Evolutionary conservation across 2,113 vertebrate genomes (phyloP).

Genomic region (Falco punctatus): DNA sequence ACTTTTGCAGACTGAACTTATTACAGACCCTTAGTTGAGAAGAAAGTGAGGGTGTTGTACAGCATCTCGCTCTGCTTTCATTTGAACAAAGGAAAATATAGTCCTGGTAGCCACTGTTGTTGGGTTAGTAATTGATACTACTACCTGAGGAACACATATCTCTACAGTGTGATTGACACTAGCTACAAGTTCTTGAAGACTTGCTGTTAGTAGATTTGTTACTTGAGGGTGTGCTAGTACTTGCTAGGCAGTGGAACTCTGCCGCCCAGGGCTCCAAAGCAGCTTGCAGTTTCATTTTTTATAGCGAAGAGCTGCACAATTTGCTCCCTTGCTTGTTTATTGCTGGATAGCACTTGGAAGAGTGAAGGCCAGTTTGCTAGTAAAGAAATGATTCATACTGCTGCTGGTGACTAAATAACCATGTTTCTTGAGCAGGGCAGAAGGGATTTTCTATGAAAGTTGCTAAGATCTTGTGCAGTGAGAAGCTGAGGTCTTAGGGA

Average conservation of each 20-base stretch:
- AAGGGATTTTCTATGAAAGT: background rate
- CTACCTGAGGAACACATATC: accelerated
- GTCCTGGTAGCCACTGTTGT: background rate
- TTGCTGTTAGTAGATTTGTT: background rate
- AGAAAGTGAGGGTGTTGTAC: background rate
- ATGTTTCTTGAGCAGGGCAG: background rate
- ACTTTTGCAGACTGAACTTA: background rate
- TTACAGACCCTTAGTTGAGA: background rate
- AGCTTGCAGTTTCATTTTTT: background rate
- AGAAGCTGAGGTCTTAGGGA: background rate
- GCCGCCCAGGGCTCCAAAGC: background rate
- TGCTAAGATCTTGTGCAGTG: background rate
- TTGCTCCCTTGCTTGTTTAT: background rate
- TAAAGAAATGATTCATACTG: background rate
- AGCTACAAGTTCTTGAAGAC: background rate
- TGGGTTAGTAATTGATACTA: background rate
- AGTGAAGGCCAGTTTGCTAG: background rate
- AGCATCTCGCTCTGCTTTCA: background rate
- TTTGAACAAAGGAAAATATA: background rate
- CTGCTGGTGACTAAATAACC: background rate
- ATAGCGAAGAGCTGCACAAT: background rate
- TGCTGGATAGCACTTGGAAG: background rate
- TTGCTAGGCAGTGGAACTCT: background rate
- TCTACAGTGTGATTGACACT: background rate
- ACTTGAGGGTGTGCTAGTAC: background rate